These are phyloP conservation scores for Cnemophilus loriae DNA, from an alignment of 2,113 vertebrate species.

Conservation along the genomic window DNA sequence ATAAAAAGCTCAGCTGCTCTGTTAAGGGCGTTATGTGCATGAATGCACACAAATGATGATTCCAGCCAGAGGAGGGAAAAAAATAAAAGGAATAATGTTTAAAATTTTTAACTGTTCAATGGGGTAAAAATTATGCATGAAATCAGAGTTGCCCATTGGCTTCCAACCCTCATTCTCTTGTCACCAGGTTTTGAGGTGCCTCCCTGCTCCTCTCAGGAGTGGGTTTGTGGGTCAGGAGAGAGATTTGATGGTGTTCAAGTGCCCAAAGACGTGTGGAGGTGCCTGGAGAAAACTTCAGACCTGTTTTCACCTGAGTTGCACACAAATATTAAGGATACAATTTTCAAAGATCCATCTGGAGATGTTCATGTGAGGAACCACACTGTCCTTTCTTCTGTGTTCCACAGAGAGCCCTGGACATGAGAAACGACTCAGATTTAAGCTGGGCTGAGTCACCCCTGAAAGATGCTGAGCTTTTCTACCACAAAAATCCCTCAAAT, in stretches of 20 bases:
- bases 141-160: not conserved
- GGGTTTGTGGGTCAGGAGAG: not conserved
- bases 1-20: not conserved
- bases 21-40: not conserved
- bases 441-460: constrained; percentile 22
- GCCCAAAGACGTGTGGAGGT: not conserved
- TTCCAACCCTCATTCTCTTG: not conserved
- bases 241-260: not conserved
- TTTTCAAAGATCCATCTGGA: not conserved
- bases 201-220: not conserved
- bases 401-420: not conserved
- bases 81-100: not conserved
- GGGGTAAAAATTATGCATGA: not conserved
- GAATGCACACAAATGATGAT: not conserved
- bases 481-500: not conserved
- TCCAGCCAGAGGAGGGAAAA: not conserved
- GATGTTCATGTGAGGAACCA: not conserved
- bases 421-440: constrained; percentile 20
- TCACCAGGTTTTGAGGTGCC: rapidly evolving
- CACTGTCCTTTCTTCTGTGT: not conserved
- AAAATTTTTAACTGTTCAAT: not conserved
- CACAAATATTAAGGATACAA: not conserved
- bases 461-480: constrained; percentile 29
- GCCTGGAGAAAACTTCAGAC: not conserved
- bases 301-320: not conserved